phyloP scores from a whole-genome alignment of 2,113 vertebrate genomes.

The Kryptolebias marmoratus region DNA sequence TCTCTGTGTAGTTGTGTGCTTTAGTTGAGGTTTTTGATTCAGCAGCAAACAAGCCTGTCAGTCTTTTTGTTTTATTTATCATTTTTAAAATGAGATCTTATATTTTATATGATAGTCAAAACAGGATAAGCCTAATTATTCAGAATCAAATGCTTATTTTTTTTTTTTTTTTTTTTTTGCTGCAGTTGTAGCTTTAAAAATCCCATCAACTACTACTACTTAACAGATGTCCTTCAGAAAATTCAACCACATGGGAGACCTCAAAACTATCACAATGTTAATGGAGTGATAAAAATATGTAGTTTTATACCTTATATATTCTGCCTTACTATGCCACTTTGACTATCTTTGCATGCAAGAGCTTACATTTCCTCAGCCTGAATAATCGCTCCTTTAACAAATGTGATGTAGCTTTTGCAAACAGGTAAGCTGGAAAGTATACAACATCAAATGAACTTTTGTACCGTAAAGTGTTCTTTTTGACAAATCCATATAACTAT shows the following conservation, averaged over 20 bases:
- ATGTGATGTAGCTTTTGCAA: slow-evolving; percentile 50
- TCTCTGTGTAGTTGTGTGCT: slow-evolving; percentile 19
- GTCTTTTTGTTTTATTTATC: background rate
- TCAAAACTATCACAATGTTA: slow-evolving; percentile 33
- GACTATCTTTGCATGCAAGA: slow-evolving; percentile 66
- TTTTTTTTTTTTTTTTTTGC: slow-evolving; percentile 23
- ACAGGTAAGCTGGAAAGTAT: slow-evolving; percentile 64
- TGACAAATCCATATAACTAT: slow-evolving; percentile 45
- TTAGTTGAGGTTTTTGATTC: slow-evolving; percentile 22
- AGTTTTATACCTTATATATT: slow-evolving; percentile 38
- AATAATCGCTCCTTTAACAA: slow-evolving; percentile 49
- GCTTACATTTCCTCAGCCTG: slow-evolving; percentile 37
- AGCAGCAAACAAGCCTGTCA: slow-evolving; percentile 2
- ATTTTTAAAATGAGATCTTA: background rate
- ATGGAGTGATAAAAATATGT: slow-evolving; percentile 28
- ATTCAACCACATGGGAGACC: slow-evolving; percentile 1
- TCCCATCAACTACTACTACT: slow-evolving; percentile 27
- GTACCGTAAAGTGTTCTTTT: slow-evolving; percentile 54
- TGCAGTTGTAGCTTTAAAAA: slow-evolving; percentile 51
- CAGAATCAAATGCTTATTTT: background rate
- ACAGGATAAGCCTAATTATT: background rate
- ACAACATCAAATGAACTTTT: slow-evolving; percentile 57
- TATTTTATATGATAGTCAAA: background rate
- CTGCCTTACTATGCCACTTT: slow-evolving; percentile 55
- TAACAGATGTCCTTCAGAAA: slow-evolving; percentile 45